Conservation (phyloP, 2,888 invertebrate species). For the Microctonus aethiopoides region DNA sequence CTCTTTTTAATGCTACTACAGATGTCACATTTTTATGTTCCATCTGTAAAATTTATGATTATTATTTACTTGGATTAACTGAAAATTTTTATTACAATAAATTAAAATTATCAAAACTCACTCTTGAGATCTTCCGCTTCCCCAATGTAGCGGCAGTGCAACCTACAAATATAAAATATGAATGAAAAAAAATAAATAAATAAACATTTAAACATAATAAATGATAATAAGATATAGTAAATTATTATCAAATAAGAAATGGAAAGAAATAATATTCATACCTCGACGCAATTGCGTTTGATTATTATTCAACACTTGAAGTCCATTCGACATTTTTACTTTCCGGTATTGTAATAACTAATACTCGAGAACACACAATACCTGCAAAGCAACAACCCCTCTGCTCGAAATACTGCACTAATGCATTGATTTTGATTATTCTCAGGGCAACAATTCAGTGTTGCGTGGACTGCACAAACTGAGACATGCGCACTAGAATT, state of each 20-base stretch:
- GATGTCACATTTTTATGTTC: slow-evolving; percentile 48
- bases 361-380: slow-evolving; percentile 31
- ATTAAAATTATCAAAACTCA: slow-evolving; percentile 25
- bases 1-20: slow-evolving; percentile 50
- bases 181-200: slow-evolving; percentile 2
- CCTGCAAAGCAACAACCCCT: slow-evolving; percentile 33
- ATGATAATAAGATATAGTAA: neutral
- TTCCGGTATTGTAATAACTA: slow-evolving; percentile 5
- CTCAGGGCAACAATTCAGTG: slow-evolving; percentile 33
- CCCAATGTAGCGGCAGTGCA: slow-evolving; percentile 44
- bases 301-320: slow-evolving; percentile 51
- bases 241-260: slow-evolving; percentile 16
- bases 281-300: slow-evolving; percentile 47
- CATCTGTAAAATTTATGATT: slow-evolving; percentile 48
- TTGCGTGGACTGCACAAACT: no score
- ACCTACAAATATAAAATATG: slow-evolving; percentile 40
- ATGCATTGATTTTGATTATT: slow-evolving; percentile 60
- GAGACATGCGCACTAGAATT: no score
- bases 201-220: slow-evolving; percentile 1
- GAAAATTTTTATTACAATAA: neutral
- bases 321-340: slow-evolving; percentile 54
- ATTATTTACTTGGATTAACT: no score
- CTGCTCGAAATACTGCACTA: slow-evolving; percentile 45
- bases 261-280: slow-evolving; percentile 40
- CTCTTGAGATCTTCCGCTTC: slow-evolving; percentile 46